Evolutionary conservation across 2,797 vertebrate species (phyloP), one percentile per base, ranked within the genome.

Genomic region (Esox masquinongy): DNA sequence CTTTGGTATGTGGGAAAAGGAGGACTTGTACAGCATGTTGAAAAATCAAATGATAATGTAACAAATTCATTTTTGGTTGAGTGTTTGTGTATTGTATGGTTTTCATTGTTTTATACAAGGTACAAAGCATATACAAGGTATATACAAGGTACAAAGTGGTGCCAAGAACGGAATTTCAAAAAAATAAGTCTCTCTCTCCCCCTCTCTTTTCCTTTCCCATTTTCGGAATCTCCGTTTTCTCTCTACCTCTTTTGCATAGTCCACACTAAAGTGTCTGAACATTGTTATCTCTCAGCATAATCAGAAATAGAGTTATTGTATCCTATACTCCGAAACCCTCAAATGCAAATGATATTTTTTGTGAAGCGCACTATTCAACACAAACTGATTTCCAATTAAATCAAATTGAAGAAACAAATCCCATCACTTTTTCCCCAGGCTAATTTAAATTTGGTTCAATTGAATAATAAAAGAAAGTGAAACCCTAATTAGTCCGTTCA

Each of bases 391-490:
- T 24, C 50, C 73, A 75, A 85, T 75, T 77, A 73, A 84, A 85
- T 84, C 71, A 74, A 59, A 82, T 64, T 70, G 39, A 36, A 63
- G 78, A 84, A 79, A 22, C 61, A 84, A 74, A 71, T 84, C 72
- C 70, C 74, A 75, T 17, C 76, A 76, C 29, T 43, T 72, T 72
- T 29, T 51, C 81, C 78, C 53, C 78, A 80, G 71, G 79, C 77
- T 80, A 1, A 17, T 53, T 68, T 74, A 22, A 81, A 86, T 83
- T 79, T 80, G 67, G 61, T 74, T 50, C 80, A 80, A 87, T 77
- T 78, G 59, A 88, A 85, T 79, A 83, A 81, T 43, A 76, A 39
- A 83, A 81, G 70, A 80, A 83, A 84, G 49, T 51, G 67, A 67
- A 81, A 53, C 61, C 63, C 43, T 84, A 78, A 83, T 84, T 83